phyloP scores from a whole-genome alignment of 2,797 vertebrate species.

The Garrulus glandarius region DNA sequence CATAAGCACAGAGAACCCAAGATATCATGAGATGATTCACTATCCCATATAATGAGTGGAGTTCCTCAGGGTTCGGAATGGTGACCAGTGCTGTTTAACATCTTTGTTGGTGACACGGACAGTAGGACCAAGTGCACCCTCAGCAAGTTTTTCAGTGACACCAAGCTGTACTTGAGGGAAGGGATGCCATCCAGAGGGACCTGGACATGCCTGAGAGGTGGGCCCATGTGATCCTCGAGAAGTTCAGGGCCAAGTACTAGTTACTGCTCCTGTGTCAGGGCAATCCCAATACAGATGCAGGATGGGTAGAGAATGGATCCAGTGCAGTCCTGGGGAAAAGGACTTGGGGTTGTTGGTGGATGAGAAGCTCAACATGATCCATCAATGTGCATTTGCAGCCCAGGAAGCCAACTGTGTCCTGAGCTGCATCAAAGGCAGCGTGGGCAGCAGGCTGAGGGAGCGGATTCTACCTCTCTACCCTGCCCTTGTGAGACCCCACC shows the following conservation, averaged over 20 bases:
- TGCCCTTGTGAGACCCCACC: neutral
- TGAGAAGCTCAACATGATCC: neutral
- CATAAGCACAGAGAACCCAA: neutral
- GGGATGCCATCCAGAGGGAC: neutral
- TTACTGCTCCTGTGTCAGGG: neutral
- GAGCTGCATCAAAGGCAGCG: neutral
- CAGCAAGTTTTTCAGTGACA: neutral
- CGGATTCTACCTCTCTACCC: neutral
- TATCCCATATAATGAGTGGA: neutral
- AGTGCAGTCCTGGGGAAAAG: neutral
- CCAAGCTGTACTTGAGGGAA: neutral
- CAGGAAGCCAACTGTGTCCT: neutral
- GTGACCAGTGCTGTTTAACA: neutral
- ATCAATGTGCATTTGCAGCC: neutral
- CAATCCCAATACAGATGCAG: neutral
- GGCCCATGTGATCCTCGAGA: accelerated
- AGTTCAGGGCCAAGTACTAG: neutral
- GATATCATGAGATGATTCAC: neutral
- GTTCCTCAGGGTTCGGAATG: neutral
- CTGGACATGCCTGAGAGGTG: too few species aligned
- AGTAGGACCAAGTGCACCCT: too few species aligned
- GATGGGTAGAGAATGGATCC: neutral
- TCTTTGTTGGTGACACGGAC: neutral
- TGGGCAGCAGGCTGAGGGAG: neutral
- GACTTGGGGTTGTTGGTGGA: neutral